Evolutionary conservation across 2,888 invertebrate genomes (phyloP).

Genomic region (Hemicrepidius hirtus): DNA sequence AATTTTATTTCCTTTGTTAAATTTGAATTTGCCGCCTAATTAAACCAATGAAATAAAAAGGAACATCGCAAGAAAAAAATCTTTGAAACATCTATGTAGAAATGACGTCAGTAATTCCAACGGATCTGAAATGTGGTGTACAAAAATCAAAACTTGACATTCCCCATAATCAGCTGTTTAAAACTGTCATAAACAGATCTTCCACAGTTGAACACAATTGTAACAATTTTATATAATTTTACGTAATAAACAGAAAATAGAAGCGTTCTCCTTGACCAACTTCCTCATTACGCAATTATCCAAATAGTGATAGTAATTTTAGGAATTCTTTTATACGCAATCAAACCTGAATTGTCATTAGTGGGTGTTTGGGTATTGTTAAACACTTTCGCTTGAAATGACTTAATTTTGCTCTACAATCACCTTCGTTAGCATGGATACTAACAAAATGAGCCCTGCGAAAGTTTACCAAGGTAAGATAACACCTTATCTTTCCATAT

Average conservation of each 20-base stretch:
- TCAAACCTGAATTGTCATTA: constrained; percentile 27
- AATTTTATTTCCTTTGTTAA: no score
- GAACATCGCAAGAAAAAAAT: no score
- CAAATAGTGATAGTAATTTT: constrained; percentile 30
- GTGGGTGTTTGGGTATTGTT: constrained; percentile 29
- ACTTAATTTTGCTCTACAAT: constrained; percentile 32
- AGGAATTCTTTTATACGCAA: constrained; percentile 35
- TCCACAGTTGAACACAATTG: constrained; percentile 20
- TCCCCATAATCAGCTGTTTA: constrained; percentile 40
- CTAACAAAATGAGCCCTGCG: constrained; percentile 68
- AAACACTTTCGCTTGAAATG: constrained; percentile 36
- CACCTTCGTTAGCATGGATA: constrained; percentile 43
- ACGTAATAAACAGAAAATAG: constrained; percentile 30
- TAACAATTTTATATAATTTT: constrained; percentile 22
- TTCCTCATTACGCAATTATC: constrained; percentile 19
- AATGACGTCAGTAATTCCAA: no score
- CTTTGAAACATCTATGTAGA: no score
- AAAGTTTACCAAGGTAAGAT: constrained; percentile 72
- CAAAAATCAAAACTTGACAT: not conserved
- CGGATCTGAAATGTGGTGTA: not conserved
- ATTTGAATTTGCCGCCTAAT: no score
- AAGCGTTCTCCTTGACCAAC: constrained; percentile 19
- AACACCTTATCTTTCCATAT: not conserved
- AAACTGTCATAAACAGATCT: constrained; percentile 43
- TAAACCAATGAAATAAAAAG: no score